A percentile compares a stretch with the other conserved stretches of the same genome.
Evolutionary conservation across 2,797 vertebrate genomes (phyloP).

Genomic region (Gymnopithys bicolor): DNA sequence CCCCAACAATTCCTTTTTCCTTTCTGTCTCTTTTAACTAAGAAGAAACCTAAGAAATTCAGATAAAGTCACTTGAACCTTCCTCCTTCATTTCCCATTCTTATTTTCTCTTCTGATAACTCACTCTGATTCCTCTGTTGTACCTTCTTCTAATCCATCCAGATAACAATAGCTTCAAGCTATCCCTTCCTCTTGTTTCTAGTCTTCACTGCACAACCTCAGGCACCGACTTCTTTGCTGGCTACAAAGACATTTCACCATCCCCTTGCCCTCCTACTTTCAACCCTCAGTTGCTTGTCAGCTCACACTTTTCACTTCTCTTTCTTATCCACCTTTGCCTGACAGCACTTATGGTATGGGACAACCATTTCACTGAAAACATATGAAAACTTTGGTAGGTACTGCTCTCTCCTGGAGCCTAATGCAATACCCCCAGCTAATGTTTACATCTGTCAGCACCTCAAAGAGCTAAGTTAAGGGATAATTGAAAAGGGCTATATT

Average conservation of each 20-base stretch:
- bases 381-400: background rate
- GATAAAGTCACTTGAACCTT: background rate
- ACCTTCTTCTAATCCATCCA: background rate
- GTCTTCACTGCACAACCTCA: background rate
- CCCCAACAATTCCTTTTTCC: background rate
- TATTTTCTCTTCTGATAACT: background rate
- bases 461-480: background rate
- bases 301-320: background rate
- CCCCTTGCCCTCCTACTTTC: background rate
- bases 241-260: background rate
- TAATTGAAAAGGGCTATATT: background rate
- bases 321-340: background rate
- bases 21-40: background rate
- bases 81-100: background rate
- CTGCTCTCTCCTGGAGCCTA: background rate
- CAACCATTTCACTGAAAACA: background rate
- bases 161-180: background rate
- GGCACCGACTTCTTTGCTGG: background rate
- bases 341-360: background rate
- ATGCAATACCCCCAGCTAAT: background rate
- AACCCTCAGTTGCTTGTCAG: background rate
- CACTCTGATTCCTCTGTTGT: background rate
- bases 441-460: background rate
- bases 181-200: background rate
- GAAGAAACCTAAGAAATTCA: background rate